Evolutionary conservation across 2,797 vertebrate genomes (phyloP).

Genomic region (Microchirus variegatus): DNA sequence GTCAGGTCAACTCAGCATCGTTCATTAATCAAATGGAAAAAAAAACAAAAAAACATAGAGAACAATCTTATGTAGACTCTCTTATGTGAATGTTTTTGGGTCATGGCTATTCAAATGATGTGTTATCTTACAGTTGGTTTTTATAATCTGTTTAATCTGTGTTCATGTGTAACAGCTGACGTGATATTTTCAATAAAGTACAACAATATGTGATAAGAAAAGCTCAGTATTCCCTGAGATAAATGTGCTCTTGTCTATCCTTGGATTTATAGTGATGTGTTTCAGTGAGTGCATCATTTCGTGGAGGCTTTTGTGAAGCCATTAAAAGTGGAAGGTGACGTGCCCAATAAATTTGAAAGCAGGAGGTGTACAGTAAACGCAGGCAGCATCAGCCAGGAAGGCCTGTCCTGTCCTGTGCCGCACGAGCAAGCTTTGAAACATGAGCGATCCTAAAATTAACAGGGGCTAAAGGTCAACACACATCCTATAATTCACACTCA

Average conservation of each 20-base stretch:
- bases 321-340: slow-evolving; percentile 8
- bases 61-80: not conserved
- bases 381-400: slow-evolving; percentile 29
- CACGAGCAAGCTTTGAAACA: slow-evolving; percentile 65
- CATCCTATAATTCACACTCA: slow-evolving; percentile 24
- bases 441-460: slow-evolving; percentile 79
- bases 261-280: slow-evolving; percentile 10
- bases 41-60: not conserved
- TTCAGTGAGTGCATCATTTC: not conserved
- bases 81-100: not conserved
- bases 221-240: not conserved
- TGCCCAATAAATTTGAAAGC: slow-evolving; percentile 4
- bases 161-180: too few species aligned
- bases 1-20: not conserved
- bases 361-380: slow-evolving; percentile 18
- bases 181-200: too few species aligned
- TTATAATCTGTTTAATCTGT: too few species aligned
- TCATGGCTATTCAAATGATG: not conserved
- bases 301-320: slow-evolving; percentile 2
- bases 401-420: slow-evolving; percentile 53
- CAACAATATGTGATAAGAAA: too few species aligned
- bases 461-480: slow-evolving; percentile 61
- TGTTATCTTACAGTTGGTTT: too few species aligned
- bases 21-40: not conserved
- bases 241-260: slow-evolving; percentile 6